Evolutionary conservation across 2,113 vertebrate genomes (phyloP).

Genomic region (Myxocyprinus asiaticus): DNA sequence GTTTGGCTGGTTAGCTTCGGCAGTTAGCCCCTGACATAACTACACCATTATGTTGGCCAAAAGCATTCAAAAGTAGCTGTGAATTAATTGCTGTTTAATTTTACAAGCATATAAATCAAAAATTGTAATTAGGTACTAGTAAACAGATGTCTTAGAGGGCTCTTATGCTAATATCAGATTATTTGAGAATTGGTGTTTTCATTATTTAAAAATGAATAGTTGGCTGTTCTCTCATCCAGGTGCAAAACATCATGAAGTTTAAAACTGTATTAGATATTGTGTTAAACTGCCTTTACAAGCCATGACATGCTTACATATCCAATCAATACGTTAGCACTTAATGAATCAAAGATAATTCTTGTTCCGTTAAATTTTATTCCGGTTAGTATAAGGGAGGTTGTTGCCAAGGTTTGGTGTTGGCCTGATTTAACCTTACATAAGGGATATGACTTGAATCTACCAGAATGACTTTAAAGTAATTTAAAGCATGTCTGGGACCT

Average conservation of each 20-base stretch:
- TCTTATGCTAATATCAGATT: not conserved
- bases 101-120: too few relatives aligned
- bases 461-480: not conserved
- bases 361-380: not conserved
- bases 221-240: not conserved
- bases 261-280: not conserved
- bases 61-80: too few relatives aligned
- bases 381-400: not conserved
- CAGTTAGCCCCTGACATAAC: too few relatives aligned
- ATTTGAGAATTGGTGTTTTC: not conserved
- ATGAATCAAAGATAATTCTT: not conserved
- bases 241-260: not conserved
- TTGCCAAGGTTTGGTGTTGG: not conserved
- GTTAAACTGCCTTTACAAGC: not conserved
- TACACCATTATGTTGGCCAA: too few relatives aligned
- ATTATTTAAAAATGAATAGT: conserved; percentile 3
- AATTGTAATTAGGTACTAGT: too few relatives aligned
- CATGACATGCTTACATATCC: not conserved
- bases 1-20: too few relatives aligned
- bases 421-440: not conserved
- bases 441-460: not conserved
- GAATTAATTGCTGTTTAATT: too few relatives aligned
- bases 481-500: not conserved
- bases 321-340: not conserved
- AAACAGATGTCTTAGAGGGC: too few relatives aligned